Conservation (phyloP, 1,140 invertebrate species). For the Calephelis nemesis region DNA sequence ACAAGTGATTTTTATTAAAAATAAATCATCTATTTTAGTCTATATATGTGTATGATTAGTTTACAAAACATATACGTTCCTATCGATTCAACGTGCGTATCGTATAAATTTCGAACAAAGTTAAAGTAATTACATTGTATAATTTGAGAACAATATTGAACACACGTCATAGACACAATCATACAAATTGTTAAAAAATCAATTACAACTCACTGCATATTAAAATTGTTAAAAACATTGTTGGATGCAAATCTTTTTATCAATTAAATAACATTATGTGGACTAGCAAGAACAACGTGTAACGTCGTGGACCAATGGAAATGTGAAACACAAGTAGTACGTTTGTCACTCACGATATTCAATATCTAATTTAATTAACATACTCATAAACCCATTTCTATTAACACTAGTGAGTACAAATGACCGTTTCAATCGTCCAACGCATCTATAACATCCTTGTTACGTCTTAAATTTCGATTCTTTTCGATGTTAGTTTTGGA, state of each 20-base stretch:
- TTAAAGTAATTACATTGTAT: constrained; percentile 2
- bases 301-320: background rate
- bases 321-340: background rate
- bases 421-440: too few relatives aligned
- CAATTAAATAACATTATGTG: constrained; percentile 11
- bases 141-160: background rate
- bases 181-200: background rate
- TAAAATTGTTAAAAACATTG: background rate
- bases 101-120: background rate
- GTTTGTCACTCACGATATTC: background rate
- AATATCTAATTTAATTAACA: background rate
- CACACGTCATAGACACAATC: background rate
- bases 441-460: too few relatives aligned
- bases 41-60: too few relatives aligned
- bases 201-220: background rate
- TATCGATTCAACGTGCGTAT: background rate
- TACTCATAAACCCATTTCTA: background rate
- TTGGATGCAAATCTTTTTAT: background rate
- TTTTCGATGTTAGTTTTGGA: too few relatives aligned
- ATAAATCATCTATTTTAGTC: too few relatives aligned
- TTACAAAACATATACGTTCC: background rate
- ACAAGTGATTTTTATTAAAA: too few relatives aligned
- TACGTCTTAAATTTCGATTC: too few relatives aligned
- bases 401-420: background rate
- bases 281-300: constrained; percentile 15